A percentile compares a stretch with the other conserved stretches of the same genome.
Evolutionary conservation across 1,140 invertebrate species (phyloP).

Genomic region (Medauroidea extradentata): DNA sequence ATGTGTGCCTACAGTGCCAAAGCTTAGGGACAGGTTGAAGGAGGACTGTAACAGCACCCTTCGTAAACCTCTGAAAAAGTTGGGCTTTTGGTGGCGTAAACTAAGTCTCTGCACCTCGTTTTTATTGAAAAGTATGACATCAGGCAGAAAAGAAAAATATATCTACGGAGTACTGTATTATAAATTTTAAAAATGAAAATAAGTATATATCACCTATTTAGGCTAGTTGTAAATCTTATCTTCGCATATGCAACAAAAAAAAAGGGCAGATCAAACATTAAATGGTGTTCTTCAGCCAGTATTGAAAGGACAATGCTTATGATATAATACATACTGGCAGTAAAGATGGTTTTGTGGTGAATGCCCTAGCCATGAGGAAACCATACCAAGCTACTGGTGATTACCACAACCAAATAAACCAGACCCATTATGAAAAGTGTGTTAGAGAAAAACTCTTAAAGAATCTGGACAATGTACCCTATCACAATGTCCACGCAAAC

Average conservation of each 20-base stretch:
- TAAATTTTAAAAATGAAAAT: background rate
- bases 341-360: constrained; percentile 25
- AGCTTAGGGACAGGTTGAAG: background rate
- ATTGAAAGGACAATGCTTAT: constrained; percentile 24
- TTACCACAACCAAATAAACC: constrained; percentile 33
- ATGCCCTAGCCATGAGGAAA: constrained; percentile 24
- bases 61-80: background rate
- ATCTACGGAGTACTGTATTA: too few species aligned
- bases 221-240: background rate
- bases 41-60: background rate
- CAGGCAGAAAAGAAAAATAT: too few species aligned
- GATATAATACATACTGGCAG: constrained; percentile 30
- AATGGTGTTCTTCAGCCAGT: background rate
- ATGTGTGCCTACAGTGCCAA: background rate
- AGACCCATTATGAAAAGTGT: constrained; percentile 22
- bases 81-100: background rate
- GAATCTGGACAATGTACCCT: constrained; percentile 41
- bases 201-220: background rate
- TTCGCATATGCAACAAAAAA: background rate
- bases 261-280: background rate
- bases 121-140: too few species aligned
- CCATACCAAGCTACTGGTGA: constrained; percentile 22
- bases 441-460: constrained; percentile 27
- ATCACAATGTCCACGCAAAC: constrained; percentile 31
- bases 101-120: too few species aligned